These are phyloP conservation scores for Cephus pulcher DNA, from an alignment of 2,888 invertebrate species.

Conservation along the genomic window DNA sequence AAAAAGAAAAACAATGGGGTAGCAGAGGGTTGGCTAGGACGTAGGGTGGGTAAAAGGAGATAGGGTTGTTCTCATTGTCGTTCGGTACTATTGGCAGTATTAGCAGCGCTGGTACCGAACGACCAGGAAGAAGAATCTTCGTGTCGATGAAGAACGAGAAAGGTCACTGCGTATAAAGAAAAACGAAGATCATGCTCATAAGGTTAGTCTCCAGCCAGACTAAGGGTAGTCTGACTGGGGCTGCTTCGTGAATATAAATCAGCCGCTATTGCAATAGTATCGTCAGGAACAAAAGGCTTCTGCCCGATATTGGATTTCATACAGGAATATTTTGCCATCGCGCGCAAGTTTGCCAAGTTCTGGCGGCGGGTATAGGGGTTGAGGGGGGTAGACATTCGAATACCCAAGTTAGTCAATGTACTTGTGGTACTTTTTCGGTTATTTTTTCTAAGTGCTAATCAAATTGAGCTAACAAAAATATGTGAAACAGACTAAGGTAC, in stretches of 20 bases:
- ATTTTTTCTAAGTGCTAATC: too few relatives aligned
- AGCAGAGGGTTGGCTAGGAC: background rate
- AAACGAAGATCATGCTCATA: background rate
- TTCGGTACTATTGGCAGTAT: background rate
- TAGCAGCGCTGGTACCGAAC: background rate
- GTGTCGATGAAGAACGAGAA: background rate
- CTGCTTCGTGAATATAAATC: constrained; percentile 32
- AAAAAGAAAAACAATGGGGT: background rate
- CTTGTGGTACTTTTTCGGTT: too few relatives aligned
- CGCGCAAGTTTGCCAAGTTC: constrained; percentile 16
- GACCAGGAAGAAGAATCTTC: background rate
- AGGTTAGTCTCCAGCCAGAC: background rate
- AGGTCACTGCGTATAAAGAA: background rate
- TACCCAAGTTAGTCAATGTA: too few relatives aligned
- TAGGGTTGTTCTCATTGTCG: background rate
- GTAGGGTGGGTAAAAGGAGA: background rate
- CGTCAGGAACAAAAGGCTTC: constrained; percentile 22
- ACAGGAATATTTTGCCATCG: constrained; percentile 26
- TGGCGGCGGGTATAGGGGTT: background rate
- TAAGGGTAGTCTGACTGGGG: background rate
- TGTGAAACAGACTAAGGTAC: too few relatives aligned
- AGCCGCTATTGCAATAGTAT: constrained; percentile 31
- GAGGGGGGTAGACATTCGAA: too few relatives aligned
- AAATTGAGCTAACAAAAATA: too few relatives aligned
- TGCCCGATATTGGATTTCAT: constrained; percentile 28